Evolutionary conservation across 2,888 invertebrate genomes (phyloP).

Genomic region (Phymatocera aterrima): DNA sequence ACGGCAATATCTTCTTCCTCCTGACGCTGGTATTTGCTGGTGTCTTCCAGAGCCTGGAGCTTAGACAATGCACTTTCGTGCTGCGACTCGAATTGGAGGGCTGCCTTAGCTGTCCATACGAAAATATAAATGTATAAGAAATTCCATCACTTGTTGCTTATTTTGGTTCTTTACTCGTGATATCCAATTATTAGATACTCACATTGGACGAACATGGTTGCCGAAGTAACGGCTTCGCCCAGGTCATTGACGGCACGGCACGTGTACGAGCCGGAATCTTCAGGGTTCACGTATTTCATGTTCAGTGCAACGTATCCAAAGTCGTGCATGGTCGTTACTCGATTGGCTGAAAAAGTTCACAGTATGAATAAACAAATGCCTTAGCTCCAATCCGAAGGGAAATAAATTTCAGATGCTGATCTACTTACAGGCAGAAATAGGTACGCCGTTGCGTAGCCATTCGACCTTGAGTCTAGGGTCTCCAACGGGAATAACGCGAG

Average conservation of each 20-base stretch:
- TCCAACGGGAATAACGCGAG: constrained; percentile 94
- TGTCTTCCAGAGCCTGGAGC: constrained; percentile 90
- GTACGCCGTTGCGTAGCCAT: constrained; percentile 94
- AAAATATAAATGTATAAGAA: constrained; percentile 20
- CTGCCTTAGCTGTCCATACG: constrained; percentile 84
- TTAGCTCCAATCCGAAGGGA: neutral
- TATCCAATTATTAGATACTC: constrained; percentile 70
- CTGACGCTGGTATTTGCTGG: constrained; percentile 85
- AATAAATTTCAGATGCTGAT: neutral
- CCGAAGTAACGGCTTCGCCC: constrained; percentile 96
- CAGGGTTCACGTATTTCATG: constrained; percentile 95
- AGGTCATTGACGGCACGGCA: constrained; percentile 94
- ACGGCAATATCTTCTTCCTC: constrained; percentile 89
- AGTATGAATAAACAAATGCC: neutral
- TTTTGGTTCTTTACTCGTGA: neutral
- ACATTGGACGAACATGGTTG: constrained; percentile 92
- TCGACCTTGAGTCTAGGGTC: constrained; percentile 95
- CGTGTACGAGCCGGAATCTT: constrained; percentile 97
- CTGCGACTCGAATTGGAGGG: constrained; percentile 91
- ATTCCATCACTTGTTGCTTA: neutral
- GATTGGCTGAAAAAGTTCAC: constrained; percentile 81
- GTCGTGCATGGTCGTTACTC: constrained; percentile 96
- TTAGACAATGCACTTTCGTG: constrained; percentile 93
- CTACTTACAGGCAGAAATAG: constrained; percentile 89
- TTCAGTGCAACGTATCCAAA: constrained; percentile 98